Percentiles rank a stretch among this genome's conserved stretches.
Conservation (phyloP, 1,140 invertebrate genomes). For the Trichonephila clavata region DNA sequence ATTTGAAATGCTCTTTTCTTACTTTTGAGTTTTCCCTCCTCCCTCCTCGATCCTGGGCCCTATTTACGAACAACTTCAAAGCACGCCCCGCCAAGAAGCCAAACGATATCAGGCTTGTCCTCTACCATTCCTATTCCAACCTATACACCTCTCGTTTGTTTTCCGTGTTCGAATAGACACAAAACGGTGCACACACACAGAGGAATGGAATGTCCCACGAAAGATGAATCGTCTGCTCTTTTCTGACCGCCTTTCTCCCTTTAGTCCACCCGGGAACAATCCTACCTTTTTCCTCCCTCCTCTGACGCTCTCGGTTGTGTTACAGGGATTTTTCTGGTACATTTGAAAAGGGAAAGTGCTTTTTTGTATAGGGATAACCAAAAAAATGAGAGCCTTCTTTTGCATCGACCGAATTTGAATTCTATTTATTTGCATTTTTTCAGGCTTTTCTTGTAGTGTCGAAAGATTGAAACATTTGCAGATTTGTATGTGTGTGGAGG, state of each 20-base stretch:
- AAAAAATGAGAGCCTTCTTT: background rate
- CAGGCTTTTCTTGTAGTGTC: background rate
- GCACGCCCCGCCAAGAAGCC: conserved; percentile 29
- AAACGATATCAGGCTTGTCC: conserved; percentile 19
- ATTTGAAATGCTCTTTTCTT: conserved; percentile 32
- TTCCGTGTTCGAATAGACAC: background rate
- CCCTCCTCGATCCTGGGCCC: background rate
- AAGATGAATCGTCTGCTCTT: conserved; percentile 28
- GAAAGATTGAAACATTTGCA: conserved; percentile 11
- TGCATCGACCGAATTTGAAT: background rate
- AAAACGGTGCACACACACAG: background rate
- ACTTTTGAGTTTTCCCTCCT: background rate
- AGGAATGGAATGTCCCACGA: conserved; percentile 16
- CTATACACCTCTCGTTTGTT: background rate
- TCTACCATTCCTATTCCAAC: background rate
- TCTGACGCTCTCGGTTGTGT: background rate
- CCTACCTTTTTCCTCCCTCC: background rate
- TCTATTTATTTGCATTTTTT: background rate
- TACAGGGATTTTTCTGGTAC: conserved; percentile 42
- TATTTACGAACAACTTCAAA: conserved; percentile 44
- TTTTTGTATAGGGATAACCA: background rate
- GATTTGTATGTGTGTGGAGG: background rate
- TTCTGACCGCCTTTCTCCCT: conserved; percentile 6
- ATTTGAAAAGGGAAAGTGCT: conserved; percentile 37
- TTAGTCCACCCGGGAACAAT: background rate